Base-by-base conservation (phyloP, 2,888 invertebrate genomes). In the Dendrolimus pini region DNA sequence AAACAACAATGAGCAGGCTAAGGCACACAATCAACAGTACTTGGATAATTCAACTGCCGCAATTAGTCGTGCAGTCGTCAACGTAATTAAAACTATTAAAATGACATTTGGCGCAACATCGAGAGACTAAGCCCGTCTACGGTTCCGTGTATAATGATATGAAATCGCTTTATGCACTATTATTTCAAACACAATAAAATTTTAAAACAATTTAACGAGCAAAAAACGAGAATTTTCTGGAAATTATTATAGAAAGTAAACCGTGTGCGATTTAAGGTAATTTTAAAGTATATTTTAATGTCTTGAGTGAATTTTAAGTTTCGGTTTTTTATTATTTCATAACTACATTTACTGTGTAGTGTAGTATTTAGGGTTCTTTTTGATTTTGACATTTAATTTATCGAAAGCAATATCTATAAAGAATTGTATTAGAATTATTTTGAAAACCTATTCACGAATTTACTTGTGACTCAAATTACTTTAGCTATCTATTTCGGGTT, bases 51-150 rank as follows among this genome's bases (percentile, higher is more conserved):
- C 30, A 30, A 30, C 30, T 64, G 62, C 64, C 68, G 73, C 73
- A 81, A 83, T 84, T 81, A 81, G 69, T 61, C 68, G 68, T 65
- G 67, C 67, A 64, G 69, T 60, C 64, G 61, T 66, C 70, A 62
- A 68, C 70, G 76, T 80, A 87, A 87, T 88, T 87, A 87, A 82
- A 83, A 85, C 86, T 75, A 88, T 89, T 89, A 89, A 85, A 87
- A 85, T 78, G 74, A 83, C 86, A 89, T 88, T 87, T 86, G 83
- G 77, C 78, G 69, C 74, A 74, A 12, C 47, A 47, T 47, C 47
- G 12, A 12, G 65, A 71, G 70, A 65, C 64, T 70, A 71, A 68
- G 66, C 59, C 64, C 61, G 62, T 61, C 65, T 63, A 62, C 65
- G 66, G 67, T 77, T 71, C 74, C 73, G 71, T 73, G 66, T 71